Base-by-base conservation (phyloP, 2,113 vertebrate genomes). In the Microtus pennsylvanicus region DNA sequence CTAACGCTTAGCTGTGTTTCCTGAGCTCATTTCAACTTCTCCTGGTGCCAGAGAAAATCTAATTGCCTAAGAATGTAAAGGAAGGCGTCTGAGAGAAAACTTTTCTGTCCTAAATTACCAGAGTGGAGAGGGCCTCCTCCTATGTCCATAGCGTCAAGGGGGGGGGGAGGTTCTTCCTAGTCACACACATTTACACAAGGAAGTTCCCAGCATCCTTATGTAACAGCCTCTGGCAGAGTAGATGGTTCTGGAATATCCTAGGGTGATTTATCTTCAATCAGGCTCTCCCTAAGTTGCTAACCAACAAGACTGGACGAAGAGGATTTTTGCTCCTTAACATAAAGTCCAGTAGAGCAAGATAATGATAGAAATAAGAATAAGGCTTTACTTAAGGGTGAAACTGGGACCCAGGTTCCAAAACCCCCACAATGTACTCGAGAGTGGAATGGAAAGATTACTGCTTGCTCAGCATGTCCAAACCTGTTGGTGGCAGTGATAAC, bases 41-140 rank as follows among this genome's bases (percentile, higher is more conserved):
- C 0, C 65, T 98, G 95, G n/a, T 97, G 94, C 89, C 85, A 96
- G 93, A 97, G 90, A 90, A 96, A 96, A 97, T 96, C 52, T 96
- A 96, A 96, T 89, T 88, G 90, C 92, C 55, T n/a, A 93, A 92
- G 52, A 97, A 95, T 95, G 93, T 24, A 0, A 92, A 94, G 96
- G 38, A 95, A 96, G 78, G 61, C 85, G 81, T 96, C 87, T 96
- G 6, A 0, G 83, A 82, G 93, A 85, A 91, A 96, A 91, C 87
- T 90, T 69, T n/a, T 21, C 82, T 76, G 86, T 90, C 70, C 93
- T 83, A 96, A 90, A 93, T 81, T 58, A 78, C 38, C 77, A 81
- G 76, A 94, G 19, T 69, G 2, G 87, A 70, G 83, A 82, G 16
- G 74, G 96, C 92, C 90, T 95, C 92, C 89, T 98, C 81, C 93